A percentile compares a stretch with the other conserved stretches of the same genome.
These are phyloP conservation scores for Diorhabda sublineata DNA, from an alignment of 1,140 invertebrate species.

Conservation along the genomic window DNA sequence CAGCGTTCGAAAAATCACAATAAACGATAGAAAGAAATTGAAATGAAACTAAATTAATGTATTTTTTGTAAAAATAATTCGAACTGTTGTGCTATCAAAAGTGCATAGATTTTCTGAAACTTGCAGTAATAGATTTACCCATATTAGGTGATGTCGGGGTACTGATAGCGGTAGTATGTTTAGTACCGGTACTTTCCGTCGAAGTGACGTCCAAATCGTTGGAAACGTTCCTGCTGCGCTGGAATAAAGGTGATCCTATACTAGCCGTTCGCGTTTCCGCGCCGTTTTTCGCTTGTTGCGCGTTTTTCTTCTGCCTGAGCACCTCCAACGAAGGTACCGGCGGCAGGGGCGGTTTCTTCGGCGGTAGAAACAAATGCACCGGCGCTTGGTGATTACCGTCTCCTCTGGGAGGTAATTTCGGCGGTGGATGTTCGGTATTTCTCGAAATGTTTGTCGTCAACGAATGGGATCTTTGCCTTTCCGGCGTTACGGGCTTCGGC, in stretches of 20 bases:
- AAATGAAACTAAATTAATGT: too few species aligned
- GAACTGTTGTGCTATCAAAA: neutral
- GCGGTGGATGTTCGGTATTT: constrained; percentile 46
- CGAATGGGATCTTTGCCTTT: constrained; percentile 54
- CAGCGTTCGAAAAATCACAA: too few species aligned
- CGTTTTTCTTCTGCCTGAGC: constrained; percentile 42
- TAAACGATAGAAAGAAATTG: too few species aligned
- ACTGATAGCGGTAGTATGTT: constrained; percentile 38
- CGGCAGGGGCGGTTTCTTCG: constrained; percentile 67
- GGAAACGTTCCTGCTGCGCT: constrained; percentile 52
- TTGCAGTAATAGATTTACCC: constrained; percentile 24
- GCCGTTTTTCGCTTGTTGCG: constrained; percentile 43
- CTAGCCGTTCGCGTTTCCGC: constrained; percentile 50
- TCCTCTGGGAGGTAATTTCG: constrained; percentile 53
- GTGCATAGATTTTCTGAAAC: constrained; percentile 5
- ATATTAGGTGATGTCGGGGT: constrained; percentile 50
- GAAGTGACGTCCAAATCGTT: constrained; percentile 50
- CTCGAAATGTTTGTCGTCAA: constrained; percentile 39
- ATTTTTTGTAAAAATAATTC: too few species aligned
- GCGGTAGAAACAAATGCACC: constrained; percentile 56
- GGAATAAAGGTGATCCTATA: constrained; percentile 56
- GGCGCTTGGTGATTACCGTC: constrained; percentile 54
- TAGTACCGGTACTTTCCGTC: constrained; percentile 16
- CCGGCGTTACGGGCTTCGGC: constrained; percentile 56
- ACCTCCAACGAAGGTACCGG: constrained; percentile 62